Conservation (phyloP, 1,140 invertebrate species). For the Zaprionus ornatus region DNA sequence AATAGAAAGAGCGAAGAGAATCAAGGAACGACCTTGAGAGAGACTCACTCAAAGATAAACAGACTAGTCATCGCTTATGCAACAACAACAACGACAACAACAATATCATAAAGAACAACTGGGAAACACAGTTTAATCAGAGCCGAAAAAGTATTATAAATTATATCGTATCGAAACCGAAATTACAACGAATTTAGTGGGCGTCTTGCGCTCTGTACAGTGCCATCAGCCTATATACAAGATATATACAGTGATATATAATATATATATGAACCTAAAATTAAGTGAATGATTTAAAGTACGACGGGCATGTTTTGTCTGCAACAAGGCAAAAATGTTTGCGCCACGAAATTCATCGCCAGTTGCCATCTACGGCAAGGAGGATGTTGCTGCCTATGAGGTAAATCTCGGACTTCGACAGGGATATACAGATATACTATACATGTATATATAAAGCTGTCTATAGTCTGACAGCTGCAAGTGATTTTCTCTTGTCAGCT, state of each 20-base stretch:
- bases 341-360: slow-evolving; percentile 83
- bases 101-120: slow-evolving; percentile 29
- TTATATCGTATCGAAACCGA: slow-evolving; percentile 50
- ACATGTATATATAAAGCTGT: slow-evolving; percentile 6
- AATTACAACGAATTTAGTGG: slow-evolving; percentile 68
- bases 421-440: background rate
- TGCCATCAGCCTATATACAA: slow-evolving; percentile 57
- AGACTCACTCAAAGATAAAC: slow-evolving; percentile 55
- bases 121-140: slow-evolving; percentile 46
- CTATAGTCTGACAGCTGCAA: background rate
- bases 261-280: slow-evolving; percentile 32
- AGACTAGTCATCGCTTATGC: slow-evolving; percentile 58
- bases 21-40: slow-evolving; percentile 67
- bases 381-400: slow-evolving; percentile 83
- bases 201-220: slow-evolving; percentile 47
- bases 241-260: slow-evolving; percentile 41
- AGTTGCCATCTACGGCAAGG: slow-evolving; percentile 75
- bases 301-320: slow-evolving; percentile 56
- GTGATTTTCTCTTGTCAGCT: slow-evolving; percentile 1
- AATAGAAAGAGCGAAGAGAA: background rate
- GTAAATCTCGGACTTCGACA: slow-evolving; percentile 48
- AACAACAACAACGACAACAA: slow-evolving; percentile 14
- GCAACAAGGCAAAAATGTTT: slow-evolving; percentile 67
- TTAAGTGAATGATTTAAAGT: slow-evolving; percentile 33
- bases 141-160: slow-evolving; percentile 67